Conservation (phyloP, 2,797 vertebrate species). For the Mormyrops attenuatus region DNA sequence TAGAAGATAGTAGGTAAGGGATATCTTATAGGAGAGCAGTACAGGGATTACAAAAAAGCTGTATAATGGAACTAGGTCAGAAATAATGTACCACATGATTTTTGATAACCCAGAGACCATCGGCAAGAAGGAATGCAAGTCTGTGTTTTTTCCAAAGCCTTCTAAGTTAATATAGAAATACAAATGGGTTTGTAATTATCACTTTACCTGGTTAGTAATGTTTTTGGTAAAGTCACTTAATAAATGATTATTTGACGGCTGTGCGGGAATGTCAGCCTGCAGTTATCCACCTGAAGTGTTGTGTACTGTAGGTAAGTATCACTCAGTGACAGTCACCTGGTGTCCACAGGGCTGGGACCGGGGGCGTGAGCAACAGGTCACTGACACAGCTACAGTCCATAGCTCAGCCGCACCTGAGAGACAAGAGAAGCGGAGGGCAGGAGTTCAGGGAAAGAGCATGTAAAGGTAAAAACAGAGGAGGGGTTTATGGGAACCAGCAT, state of each 20-base stretch:
- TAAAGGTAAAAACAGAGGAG: neutral
- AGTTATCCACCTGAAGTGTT: neutral
- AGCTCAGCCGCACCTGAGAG: conserved; percentile 61
- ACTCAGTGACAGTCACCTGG: conserved; percentile 64
- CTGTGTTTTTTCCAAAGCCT: neutral
- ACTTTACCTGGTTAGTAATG: neutral
- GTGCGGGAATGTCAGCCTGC: neutral
- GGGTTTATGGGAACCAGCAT: neutral
- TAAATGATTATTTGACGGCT: neutral
- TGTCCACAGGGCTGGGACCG: conserved; percentile 86
- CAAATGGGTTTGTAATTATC: neutral
- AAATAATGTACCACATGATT: neutral
- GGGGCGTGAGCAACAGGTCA: conserved; percentile 80
- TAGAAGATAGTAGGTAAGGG: neutral
- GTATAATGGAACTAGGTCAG: neutral
- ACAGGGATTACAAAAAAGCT: neutral
- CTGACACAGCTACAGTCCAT: conserved; percentile 95
- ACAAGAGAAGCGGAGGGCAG: conserved; percentile 1
- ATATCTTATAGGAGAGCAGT: neutral
- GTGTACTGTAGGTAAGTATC: neutral
- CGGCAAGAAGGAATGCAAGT: neutral
- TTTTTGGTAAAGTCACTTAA: neutral
- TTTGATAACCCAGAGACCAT: neutral
- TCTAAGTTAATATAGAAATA: neutral
- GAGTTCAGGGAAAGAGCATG: neutral